Percentiles rank a stretch among this genome's conserved stretches.
Conservation (phyloP, 2,113 vertebrate species). For the Ascaphus truei region DNA sequence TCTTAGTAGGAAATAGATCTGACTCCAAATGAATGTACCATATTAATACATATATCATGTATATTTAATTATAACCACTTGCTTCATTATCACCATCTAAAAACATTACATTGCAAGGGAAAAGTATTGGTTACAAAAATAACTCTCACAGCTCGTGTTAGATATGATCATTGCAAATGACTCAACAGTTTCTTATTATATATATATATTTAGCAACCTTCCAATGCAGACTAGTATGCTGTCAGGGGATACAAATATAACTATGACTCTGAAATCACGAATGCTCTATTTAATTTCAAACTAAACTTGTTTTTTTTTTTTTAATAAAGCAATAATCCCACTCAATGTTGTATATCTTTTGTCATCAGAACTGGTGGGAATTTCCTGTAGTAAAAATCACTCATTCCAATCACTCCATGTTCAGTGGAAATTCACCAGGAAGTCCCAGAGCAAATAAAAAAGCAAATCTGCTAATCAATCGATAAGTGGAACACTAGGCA, state of each 20-base stretch:
- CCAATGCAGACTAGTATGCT: constrained; percentile 39
- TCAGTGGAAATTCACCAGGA: no score
- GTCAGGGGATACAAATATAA: constrained; percentile 39
- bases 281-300: not conserved
- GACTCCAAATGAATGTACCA: no score
- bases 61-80: not conserved
- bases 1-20: no score
- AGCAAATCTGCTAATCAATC: no score
- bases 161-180: constrained; percentile 1
- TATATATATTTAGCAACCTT: no score
- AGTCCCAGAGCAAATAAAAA: no score
- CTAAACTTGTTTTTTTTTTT: not conserved
- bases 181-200: constrained; percentile 9
- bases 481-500: no score
- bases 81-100: not conserved
- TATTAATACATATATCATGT: no score
- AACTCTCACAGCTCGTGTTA: not conserved
- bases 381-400: constrained; percentile 13
- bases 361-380: not conserved
- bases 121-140: not conserved
- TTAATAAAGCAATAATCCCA: constrained; percentile 18
- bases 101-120: no score
- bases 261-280: constrained; percentile 14
- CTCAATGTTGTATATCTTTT: no score
- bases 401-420: no score